Evolutionary conservation across 2,113 vertebrate genomes (phyloP).

Genomic region (Hystrix brachyura): DNA sequence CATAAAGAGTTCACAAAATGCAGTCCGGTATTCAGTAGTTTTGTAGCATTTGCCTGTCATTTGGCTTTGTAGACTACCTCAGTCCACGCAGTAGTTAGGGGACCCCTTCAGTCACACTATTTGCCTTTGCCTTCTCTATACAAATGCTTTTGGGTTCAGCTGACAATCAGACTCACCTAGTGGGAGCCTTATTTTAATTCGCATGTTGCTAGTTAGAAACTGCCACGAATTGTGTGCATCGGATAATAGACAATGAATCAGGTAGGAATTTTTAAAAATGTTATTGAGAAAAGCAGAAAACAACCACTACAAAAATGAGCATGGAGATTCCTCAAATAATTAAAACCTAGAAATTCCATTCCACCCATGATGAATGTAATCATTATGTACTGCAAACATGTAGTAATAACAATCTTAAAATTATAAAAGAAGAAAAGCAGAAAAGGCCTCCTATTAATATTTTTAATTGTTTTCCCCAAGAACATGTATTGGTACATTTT

Average conservation of each 20-base stretch:
- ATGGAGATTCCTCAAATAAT: neutral
- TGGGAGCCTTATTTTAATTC: neutral
- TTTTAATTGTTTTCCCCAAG: too few species aligned
- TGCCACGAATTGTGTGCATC: neutral
- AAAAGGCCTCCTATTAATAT: neutral
- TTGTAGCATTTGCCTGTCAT: neutral
- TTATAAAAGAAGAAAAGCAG: neutral
- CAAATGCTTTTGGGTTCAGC: neutral
- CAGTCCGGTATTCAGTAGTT: neutral
- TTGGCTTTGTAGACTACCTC: neutral
- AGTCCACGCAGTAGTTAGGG: neutral
- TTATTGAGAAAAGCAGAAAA: neutral
- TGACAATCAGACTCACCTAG: neutral
- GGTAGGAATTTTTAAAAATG: neutral
- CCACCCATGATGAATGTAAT: neutral
- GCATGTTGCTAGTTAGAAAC: neutral
- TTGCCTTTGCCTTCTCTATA: neutral
- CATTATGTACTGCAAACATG: neutral
- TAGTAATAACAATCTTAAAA: neutral
- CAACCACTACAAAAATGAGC: neutral
- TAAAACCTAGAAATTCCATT: neutral
- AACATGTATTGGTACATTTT: too few species aligned
- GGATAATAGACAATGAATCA: neutral
- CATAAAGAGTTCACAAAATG: constrained; percentile 15
- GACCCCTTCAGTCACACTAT: neutral